Base-by-base conservation (phyloP, 1,140 invertebrate genomes). In the Maniola jurtina region DNA sequence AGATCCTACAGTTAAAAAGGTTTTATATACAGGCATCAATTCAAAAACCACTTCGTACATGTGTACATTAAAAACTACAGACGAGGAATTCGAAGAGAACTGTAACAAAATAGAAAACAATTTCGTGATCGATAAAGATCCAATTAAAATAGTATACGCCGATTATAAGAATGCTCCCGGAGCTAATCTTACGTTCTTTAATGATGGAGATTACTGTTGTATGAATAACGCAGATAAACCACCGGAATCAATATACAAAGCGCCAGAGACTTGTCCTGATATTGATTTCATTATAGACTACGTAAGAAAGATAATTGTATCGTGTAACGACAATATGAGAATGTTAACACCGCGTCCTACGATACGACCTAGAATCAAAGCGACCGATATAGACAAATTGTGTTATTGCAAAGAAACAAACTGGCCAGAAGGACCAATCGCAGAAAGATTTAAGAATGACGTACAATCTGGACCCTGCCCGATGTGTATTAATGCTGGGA, bases 301-400 rank as follows among this genome's bases (percentile, higher is more conserved):
- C 61, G 77, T 90, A 6, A 76, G 83, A 38, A 89, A 87, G 64
- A 88, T 87, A 11, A 87, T 90, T 25, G 73, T 83, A 9, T 90
- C 88, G n/a, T 90, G 88, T 70, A 88, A 90, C 71, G 86, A 90
- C 67, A 87, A 90, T 57, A 85, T 90, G 88, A 79, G 88, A 68
- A 89, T 87, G 88, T 62, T 90, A 64, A 90, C 86, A 56, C 86
- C 86, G n/a, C 80, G 76, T 36, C 81, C 86, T n/a, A 82, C 81
- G 8, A 83, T 89, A 68, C 76, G 59, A 54, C 86, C 85, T 6
- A 81, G 82, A 74, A 55, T 86, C 0, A 84, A 84, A 76, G 86
- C 88, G 7, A 88, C 86, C 11, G 88, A 90, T 62, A 84, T 90
- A 52, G 86, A 89, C 60, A 86, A 77, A 66, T 65, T 85, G 40